phyloP scores from a whole-genome alignment of 2,113 vertebrate species.

The Apodemus sylvaticus region DNA sequence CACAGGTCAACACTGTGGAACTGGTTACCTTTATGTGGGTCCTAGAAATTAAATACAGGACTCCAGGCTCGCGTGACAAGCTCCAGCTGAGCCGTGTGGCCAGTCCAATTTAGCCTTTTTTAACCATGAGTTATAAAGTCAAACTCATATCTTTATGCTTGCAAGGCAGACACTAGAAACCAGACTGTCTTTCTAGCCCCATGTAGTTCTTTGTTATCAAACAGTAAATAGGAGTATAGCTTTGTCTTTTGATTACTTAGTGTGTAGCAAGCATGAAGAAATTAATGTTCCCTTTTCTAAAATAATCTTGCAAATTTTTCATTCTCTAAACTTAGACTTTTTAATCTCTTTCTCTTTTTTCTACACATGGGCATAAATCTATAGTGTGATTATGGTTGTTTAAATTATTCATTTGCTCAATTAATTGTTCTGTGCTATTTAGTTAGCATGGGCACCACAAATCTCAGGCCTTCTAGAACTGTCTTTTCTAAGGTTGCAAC shows the following conservation, averaged over 20 bases:
- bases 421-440: conserved; percentile 38
- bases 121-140: background rate
- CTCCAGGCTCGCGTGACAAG: background rate
- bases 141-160: background rate
- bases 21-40: background rate
- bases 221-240: background rate
- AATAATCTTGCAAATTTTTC: conserved; percentile 23
- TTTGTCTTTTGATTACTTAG: conserved; percentile 21
- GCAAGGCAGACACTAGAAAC: background rate
- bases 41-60: background rate
- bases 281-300: conserved; percentile 31
- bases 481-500: background rate
- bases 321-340: background rate
- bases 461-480: background rate
- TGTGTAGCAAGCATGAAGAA: background rate
- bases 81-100: background rate
- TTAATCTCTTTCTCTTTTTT: background rate
- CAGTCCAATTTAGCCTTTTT: background rate
- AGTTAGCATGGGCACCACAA: background rate
- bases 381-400: background rate
- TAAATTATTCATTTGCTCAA: conserved; percentile 57
- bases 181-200: background rate
- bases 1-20: too few relatives aligned
- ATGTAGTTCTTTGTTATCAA: background rate
- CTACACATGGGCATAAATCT: background rate